Base-by-base conservation (phyloP, 2,797 vertebrate genomes). In the Leucoraja ocellata region DNA sequence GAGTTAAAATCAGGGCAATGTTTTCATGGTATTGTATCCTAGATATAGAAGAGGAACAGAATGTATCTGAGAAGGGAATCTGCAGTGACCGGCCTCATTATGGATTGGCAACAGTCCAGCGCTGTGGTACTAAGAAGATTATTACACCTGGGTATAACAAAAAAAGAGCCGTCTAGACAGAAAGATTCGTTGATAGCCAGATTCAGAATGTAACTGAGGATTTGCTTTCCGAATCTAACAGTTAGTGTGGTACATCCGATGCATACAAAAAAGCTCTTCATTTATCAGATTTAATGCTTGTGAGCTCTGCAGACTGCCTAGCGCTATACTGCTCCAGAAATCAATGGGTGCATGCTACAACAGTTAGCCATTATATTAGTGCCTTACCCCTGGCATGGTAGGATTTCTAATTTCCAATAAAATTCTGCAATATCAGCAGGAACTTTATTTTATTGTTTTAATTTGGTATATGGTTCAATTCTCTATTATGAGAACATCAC, bases 381-480 rank as follows among this genome's bases (percentile, higher is more conserved):
- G 10, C 23, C 11, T 23, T 54, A 28, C 39, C 71, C 25, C 25
- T 54, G 71, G 1, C 71, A 39, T 39, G 39, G 88, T 39, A 74
- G 39, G 63, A 91, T 54, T 74, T 74, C 36, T n/a, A 76, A 92
- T 39, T 16, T 73, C 39, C 1, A 58, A 92, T 92, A 76, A 74
- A 76, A 92, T 54, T 54, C 71, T 74, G 68, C 71, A 74, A 92
- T 25, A 74, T 92, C 90, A 92, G 90, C 90, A 54, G 46, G 68
- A 76, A n/a, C 36, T 92, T 92, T 76, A 92, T 54, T 92, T 92
- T 92, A 92, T 92, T 92, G 65, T 92, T 92, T 92, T 73, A 92
- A 92, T 92, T 58, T 76, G 58, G 90, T 54, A 92, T 39, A 46
- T 92, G 90, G 90, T 92, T 46, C 36, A 74, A 92, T 92, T 92